Evolutionary conservation across 2,113 vertebrate species (phyloP).

Genomic region (Dipodomys stephensi): DNA sequence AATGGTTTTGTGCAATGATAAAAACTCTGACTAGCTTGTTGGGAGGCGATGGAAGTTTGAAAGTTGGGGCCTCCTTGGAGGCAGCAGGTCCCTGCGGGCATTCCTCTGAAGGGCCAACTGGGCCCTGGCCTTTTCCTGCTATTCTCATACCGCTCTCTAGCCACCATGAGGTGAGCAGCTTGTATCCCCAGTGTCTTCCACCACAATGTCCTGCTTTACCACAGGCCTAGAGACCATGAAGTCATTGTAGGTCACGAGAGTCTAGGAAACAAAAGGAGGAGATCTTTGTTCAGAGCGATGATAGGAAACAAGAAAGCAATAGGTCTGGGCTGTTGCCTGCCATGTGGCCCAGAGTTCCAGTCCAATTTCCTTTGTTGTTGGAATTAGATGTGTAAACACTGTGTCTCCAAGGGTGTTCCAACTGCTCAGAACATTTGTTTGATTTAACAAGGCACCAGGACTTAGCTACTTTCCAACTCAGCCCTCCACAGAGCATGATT

Average conservation of each 20-base stretch:
- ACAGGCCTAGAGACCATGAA: too few species aligned
- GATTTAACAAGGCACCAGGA: constrained; percentile 11
- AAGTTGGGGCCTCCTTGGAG: too few species aligned
- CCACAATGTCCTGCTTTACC: too few species aligned
- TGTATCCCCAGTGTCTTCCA: too few species aligned
- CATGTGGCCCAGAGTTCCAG: background rate
- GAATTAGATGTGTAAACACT: constrained; percentile 46
- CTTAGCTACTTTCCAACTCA: background rate
- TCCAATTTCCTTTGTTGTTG: constrained; percentile 60
- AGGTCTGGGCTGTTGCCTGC: background rate
- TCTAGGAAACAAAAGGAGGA: background rate
- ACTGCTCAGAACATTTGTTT: constrained; percentile 25
- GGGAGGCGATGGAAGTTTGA: too few species aligned
- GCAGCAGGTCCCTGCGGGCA: too few species aligned
- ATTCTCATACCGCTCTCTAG: too few species aligned
- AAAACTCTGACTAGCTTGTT: too few species aligned
- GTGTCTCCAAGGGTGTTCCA: constrained; percentile 62
- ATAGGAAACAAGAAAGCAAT: background rate
- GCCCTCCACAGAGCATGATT: background rate
- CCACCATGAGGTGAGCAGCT: too few species aligned
- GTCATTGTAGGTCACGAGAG: background rate
- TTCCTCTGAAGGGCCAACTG: too few species aligned
- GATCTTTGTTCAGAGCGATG: background rate
- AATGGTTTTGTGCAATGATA: too few species aligned
- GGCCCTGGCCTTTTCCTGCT: too few species aligned